Evolutionary conservation across 2,797 vertebrate genomes (phyloP), one percentile per base, ranked within the genome.

Genomic region (Amblyraja radiata): DNA sequence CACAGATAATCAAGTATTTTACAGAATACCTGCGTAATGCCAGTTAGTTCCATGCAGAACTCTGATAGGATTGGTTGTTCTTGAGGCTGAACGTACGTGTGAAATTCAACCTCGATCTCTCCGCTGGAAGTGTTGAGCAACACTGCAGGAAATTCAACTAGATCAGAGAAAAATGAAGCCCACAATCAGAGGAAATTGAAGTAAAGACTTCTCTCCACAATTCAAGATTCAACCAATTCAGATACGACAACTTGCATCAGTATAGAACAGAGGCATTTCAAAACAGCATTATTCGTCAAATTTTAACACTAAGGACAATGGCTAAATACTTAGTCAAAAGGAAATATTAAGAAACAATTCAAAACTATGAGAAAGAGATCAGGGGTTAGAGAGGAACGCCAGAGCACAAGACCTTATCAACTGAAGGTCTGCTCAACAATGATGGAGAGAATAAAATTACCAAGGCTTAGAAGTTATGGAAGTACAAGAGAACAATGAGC

Each of bases 141-240:
- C 81, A 99, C 97, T 0, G 98, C 98, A 83, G 98, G 99, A 93
- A 99, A 99, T 94, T 99, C 98, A 90, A 99, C 98, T 99, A 93
- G 23, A 93, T 54, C 10, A 7, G n/a, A 93, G n/a, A 14, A 94
- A 93, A 25, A 28, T 80, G 2, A 78, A 81, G 36, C 32, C 32
- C 46, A n/a, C 25, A 58, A n/a, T 90, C 68, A 73, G 10, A 71
- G 21, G 23, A 23, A 74, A 74, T 74, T 18, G 32, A 65, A 84
- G 54, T 25, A 84, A 61, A n/a, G 54, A 14, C n/a, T 63, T 86
- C 18, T 6, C 32, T 88, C 61, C 61, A 88, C 13, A 88, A 68
- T 88, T 68, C 32, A 68, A 68, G n/a, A 2, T 32, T 88, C n/a
- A 68, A 68, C n/a, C 14, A 88, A 9, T 68, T 88, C 16, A 36